phyloP scores from a whole-genome alignment of 2,113 vertebrate genomes.

The Gymnarchus niloticus region DNA sequence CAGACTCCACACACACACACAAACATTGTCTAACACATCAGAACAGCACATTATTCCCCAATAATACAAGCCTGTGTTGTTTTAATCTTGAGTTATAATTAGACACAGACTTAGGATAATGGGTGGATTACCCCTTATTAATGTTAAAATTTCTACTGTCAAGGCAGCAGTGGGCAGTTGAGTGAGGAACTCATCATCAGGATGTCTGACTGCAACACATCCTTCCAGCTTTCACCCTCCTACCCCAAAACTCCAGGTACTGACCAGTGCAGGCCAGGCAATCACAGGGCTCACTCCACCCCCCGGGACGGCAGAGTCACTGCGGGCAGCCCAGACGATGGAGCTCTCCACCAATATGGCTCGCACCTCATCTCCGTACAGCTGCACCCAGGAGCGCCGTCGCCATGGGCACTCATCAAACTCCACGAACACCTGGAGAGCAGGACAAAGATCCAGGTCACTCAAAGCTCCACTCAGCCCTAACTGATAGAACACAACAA shows the following conservation, averaged over 20 bases:
- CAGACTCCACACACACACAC: too few relatives aligned
- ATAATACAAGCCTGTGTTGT: neutral
- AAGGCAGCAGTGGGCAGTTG: neutral
- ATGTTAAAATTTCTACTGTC: neutral
- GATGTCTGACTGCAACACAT: neutral
- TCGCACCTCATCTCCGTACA: slow-evolving; percentile 86
- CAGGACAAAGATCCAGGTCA: neutral
- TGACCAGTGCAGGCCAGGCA: slow-evolving; percentile 87
- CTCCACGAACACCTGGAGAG: slow-evolving; percentile 85
- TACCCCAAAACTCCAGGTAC: neutral
- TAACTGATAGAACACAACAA: neutral
- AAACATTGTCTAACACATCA: neutral
- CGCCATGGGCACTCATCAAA: slow-evolving; percentile 83
- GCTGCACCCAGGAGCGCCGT: slow-evolving; percentile 87
- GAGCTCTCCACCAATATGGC: slow-evolving; percentile 84
- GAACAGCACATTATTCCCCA: neutral
- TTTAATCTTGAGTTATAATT: neutral
- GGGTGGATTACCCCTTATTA: neutral
- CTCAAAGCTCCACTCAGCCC: neutral
- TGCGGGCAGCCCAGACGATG: slow-evolving; percentile 81
- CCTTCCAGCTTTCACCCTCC: neutral
- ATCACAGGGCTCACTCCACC: slow-evolving; percentile 56
- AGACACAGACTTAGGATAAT: neutral
- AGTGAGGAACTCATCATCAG: neutral
- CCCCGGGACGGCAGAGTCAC: slow-evolving; percentile 60